Evolutionary conservation across 2,113 vertebrate genomes (phyloP), one percentile per base, ranked within the genome.

Genomic region (Oncorhynchus clarkii): DNA sequence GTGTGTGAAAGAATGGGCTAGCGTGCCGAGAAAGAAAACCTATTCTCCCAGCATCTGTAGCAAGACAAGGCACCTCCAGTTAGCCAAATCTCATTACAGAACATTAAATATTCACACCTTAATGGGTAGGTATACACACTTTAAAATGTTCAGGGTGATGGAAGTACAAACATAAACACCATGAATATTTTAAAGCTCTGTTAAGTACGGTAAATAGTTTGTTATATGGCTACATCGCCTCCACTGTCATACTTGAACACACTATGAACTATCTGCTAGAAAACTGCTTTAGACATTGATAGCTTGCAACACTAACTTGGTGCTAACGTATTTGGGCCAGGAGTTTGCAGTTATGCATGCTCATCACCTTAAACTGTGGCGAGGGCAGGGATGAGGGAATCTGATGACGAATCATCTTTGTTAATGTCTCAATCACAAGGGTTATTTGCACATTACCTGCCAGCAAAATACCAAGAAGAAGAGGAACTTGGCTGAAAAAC

Each of bases 401-500:
- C 18, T 22, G n/a, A 64, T 64, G 60, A 34, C 31, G 6, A 34
- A 34, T 34, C 31, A 6, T 1, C 5, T 6, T 34, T 62, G 7
- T 62, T 14, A 20, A n/a, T 34, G 34, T 34, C 34, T 34, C 34
- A 34, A 34, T 34, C 5, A 34, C 34, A 34, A 34, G 34, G 34
- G 34, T 34, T 34, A 34, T 34, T 34, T 34, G 34, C 34, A 34
- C 34, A 34, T 34, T 24, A 16, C 12, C 14, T 51, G 49, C 11
- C 49, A 13, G 14, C 49, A 51, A 13, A 51, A 51, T 13, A 51
- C 9, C 9, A 11, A 51, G 14, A 14, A 3, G 49, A 16, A 51
- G 49, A 51, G 14, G 51, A 51, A 14, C 9, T 24, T 91, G 67
- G 74, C 86, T 87, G 24, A 91, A 88, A 34, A 34, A 34, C 34